Conservation (phyloP, 2,797 vertebrate genomes). For the Triplophysa bombifrons region DNA sequence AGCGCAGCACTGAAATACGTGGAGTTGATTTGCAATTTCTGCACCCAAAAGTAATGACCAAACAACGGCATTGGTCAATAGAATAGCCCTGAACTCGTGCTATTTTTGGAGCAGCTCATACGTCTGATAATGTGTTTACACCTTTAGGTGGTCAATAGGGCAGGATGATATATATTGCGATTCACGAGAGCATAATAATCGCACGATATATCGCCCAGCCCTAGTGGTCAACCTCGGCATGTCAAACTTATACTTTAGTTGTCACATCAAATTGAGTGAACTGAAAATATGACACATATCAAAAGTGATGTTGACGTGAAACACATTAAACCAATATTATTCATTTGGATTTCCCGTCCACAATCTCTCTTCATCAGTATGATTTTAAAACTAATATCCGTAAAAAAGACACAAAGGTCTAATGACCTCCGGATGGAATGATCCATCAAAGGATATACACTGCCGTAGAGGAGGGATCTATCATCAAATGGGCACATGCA, state of each 20-base stretch:
- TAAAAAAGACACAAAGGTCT: conserved; percentile 13
- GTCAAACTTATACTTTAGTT: too few relatives aligned
- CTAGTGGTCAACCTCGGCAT: too few relatives aligned
- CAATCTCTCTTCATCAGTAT: conserved; percentile 5
- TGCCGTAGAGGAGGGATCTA: conserved; percentile 31
- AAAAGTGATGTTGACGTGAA: background rate
- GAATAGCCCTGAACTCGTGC: background rate
- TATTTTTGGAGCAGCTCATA: too few relatives aligned
- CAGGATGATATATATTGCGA: too few relatives aligned
- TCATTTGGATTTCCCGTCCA: background rate
- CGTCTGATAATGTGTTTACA: too few relatives aligned
- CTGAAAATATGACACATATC: background rate
- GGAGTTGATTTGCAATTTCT: conserved; percentile 6
- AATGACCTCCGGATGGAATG: conserved; percentile 26
- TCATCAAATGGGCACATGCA: conserved; percentile 43
- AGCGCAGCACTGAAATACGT: background rate
- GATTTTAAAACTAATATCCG: conserved; percentile 9
- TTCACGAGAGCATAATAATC: too few relatives aligned
- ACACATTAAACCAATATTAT: conserved; percentile 1
- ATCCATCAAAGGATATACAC: conserved; percentile 37
- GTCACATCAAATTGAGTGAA: too few relatives aligned
- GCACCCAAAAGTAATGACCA: background rate
- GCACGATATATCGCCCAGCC: too few relatives aligned
- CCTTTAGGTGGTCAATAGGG: too few relatives aligned
- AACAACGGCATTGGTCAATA: too few relatives aligned